Evolutionary conservation across 2,797 vertebrate species (phyloP).

Genomic region (Bradypus variegatus): DNA sequence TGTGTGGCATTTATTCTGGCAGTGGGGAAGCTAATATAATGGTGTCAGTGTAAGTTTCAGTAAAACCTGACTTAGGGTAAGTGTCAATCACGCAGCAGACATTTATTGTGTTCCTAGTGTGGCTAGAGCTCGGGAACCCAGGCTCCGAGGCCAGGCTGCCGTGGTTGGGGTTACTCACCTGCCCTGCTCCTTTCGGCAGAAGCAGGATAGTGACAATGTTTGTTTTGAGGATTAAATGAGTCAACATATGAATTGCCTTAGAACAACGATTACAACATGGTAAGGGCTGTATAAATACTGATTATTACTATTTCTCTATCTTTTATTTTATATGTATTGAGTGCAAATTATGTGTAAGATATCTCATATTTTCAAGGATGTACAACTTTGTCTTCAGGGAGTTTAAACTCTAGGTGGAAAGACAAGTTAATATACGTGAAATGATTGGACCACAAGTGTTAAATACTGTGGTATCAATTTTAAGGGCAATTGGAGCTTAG

Average conservation of each 20-base stretch:
- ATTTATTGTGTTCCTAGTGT: not conserved
- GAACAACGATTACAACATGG: not conserved
- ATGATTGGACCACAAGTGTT: not conserved
- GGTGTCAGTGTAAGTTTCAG: not conserved
- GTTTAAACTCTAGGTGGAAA: not conserved
- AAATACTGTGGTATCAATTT: not conserved
- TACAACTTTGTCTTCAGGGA: not conserved
- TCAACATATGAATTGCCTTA: not conserved
- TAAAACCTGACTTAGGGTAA: not conserved
- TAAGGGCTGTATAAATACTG: not conserved
- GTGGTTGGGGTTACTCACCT: not conserved
- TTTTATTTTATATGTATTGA: not conserved
- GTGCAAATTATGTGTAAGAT: not conserved
- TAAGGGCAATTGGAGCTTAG: not conserved
- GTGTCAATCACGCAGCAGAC: not conserved
- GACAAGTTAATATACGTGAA: not conserved
- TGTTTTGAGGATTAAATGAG: not conserved
- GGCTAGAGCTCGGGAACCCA: not conserved
- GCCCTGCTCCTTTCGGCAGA: not conserved
- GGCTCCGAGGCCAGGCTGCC: not conserved
- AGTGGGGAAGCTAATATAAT: not conserved
- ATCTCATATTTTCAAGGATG: not conserved
- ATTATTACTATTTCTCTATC: not conserved
- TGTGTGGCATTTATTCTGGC: too few relatives aligned
- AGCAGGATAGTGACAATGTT: not conserved